Conservation (phyloP, 2,888 invertebrate genomes). For the Parnassius orleans region DNA sequence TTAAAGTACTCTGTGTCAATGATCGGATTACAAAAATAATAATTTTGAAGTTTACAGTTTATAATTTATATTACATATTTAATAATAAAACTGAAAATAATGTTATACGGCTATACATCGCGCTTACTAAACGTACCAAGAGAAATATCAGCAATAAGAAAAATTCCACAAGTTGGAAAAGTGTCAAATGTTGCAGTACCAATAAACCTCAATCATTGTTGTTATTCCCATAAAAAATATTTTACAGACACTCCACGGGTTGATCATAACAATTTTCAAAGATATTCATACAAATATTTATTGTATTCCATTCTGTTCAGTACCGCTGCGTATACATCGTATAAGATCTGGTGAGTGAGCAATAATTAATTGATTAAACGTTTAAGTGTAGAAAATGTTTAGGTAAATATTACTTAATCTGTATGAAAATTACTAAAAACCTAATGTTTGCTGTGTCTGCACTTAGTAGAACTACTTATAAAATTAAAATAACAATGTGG, state of each 20-base stretch:
- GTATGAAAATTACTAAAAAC: no score
- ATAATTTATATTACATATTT: no score
- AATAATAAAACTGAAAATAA: conserved; percentile 15
- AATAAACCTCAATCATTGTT: conserved; percentile 35
- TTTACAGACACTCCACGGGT: conserved; percentile 34
- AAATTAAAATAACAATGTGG: no score
- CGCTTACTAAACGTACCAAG: conserved; percentile 49
- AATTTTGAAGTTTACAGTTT: no score
- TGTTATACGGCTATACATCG: conserved; percentile 52
- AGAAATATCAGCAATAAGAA: conserved; percentile 43
- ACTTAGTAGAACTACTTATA: no score
- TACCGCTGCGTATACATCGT: conserved; percentile 56
- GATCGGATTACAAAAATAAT: no score
- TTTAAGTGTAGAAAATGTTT: no score
- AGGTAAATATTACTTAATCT: no score
- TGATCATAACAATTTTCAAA: conserved; percentile 33
- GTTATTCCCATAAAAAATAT: conserved; percentile 39
- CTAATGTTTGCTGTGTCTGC: no score
- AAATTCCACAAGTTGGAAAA: conserved; percentile 38
- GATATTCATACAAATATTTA: conserved; percentile 49
- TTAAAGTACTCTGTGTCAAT: no score
- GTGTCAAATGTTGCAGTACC: conserved; percentile 37
- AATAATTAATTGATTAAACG: no score
- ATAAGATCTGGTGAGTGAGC: conserved; percentile 59
- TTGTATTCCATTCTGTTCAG: conserved; percentile 58